Conservation (phyloP, 2,113 vertebrate genomes). For the Isurus oxyrinchus region DNA sequence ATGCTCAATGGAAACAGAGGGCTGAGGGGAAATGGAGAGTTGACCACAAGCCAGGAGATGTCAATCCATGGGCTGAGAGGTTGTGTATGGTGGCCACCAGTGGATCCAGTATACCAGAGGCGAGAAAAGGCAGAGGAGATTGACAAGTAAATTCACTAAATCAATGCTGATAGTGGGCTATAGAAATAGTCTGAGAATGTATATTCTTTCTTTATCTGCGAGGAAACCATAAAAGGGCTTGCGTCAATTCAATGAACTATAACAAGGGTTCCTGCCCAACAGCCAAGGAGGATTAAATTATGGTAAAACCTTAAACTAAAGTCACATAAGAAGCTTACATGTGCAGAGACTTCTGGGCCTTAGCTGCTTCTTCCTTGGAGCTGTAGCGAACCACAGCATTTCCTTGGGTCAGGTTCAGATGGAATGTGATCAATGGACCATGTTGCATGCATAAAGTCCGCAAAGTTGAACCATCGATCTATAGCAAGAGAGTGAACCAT, state of each 20-base stretch:
- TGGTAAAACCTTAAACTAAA: background rate
- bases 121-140: too few species aligned
- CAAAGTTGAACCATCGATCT: conserved; percentile 98
- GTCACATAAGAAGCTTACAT: conserved; percentile 64
- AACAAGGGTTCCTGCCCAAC: background rate
- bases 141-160: background rate
- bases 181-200: background rate
- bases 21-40: too few species aligned
- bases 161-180: background rate
- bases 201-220: background rate
- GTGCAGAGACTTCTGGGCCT: conserved; percentile 98
- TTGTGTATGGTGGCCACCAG: background rate
- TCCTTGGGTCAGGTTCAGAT: conserved; percentile 97
- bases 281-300: background rate
- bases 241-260: background rate
- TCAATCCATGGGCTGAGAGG: background rate
- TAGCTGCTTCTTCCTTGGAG: conserved; percentile 95
- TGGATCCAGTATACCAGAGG: background rate
- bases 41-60: background rate
- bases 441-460: conserved; percentile 96
- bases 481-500: conserved; percentile 37
- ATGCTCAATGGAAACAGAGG: background rate
- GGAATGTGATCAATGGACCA: conserved; percentile 96
- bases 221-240: background rate
- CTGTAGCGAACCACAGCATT: conserved; percentile 97